These are phyloP conservation scores for Clarias gariepinus DNA, from an alignment of 2,113 vertebrate genomes.

Conservation along the genomic window DNA sequence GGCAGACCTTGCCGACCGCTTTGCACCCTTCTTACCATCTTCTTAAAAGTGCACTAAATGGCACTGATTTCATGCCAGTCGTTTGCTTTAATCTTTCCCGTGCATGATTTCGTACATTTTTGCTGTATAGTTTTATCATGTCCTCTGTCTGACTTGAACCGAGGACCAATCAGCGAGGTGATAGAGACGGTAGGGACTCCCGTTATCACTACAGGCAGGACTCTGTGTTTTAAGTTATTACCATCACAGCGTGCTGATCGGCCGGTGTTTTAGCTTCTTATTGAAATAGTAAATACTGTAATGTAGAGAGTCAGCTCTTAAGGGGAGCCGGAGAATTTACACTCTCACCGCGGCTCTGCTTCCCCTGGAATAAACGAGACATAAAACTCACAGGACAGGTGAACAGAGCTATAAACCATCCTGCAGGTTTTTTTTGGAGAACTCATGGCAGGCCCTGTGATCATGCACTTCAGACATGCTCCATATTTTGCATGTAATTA, in stretches of 20 bases:
- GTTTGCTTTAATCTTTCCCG: not conserved
- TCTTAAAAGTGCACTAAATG: not conserved
- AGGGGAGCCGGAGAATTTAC: conserved; percentile 45
- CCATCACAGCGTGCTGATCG: conserved; percentile 45
- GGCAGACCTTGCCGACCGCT: conserved; percentile 28
- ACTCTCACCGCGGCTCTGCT: conserved; percentile 21
- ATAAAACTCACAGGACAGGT: conserved; percentile 15
- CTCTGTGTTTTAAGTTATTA: conserved; percentile 46
- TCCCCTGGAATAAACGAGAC: conserved; percentile 9
- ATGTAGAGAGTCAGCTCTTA: conserved; percentile 46
- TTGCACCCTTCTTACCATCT: not conserved
- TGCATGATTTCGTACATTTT: not conserved
- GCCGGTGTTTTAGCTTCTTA: conserved; percentile 47
- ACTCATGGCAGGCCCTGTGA: conserved; percentile 41
- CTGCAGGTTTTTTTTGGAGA: not conserved
- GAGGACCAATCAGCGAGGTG: conserved; percentile 54
- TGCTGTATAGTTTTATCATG: not conserved
- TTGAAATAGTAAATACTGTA: conserved; percentile 58
- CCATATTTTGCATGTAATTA: conserved; percentile 58
- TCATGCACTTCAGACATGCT: conserved; percentile 47
- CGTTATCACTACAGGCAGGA: conserved; percentile 57
- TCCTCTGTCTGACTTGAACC: conserved; percentile 27
- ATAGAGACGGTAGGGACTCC: conserved; percentile 52
- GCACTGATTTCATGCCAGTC: not conserved
- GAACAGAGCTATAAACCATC: conserved; percentile 33